phyloP scores from a whole-genome alignment of 2,113 vertebrate species.

The Carlito syrichta region DNA sequence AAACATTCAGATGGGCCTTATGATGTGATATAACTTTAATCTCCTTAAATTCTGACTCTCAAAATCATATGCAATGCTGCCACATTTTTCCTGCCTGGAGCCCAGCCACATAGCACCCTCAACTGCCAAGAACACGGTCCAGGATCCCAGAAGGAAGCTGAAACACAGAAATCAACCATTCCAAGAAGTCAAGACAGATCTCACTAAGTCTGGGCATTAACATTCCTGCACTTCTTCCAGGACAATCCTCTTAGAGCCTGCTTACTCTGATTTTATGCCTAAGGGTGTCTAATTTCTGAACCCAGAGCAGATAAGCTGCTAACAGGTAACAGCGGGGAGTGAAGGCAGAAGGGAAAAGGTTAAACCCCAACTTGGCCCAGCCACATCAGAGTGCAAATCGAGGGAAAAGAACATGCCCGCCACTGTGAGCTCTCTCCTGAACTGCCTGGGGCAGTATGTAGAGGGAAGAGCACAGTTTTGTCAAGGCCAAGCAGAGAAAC shows the following conservation, averaged over 20 bases:
- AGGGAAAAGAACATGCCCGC: rapidly evolving
- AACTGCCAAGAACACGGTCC: background rate
- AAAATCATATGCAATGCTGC: background rate
- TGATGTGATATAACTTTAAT: background rate
- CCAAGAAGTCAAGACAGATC: background rate
- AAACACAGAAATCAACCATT: background rate
- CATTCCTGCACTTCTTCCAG: background rate
- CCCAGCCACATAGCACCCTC: background rate
- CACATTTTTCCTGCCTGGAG: background rate
- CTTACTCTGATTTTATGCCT: background rate
- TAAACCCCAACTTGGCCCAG: background rate
- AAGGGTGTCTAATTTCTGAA: background rate
- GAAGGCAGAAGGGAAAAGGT: background rate
- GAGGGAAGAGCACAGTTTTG: background rate
- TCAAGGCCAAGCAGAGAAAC: background rate
- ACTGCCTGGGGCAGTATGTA: background rate
- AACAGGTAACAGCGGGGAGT: background rate
- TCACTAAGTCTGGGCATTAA: background rate
- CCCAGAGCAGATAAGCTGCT: background rate
- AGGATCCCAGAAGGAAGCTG: background rate
- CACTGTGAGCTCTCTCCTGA: background rate
- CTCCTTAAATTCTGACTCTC: background rate
- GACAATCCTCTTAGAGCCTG: background rate
- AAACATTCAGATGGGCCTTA: background rate
- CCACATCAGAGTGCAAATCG: rapidly evolving